Conservation (phyloP, 2,113 vertebrate species). For the Ageneiosus marmoratus region DNA sequence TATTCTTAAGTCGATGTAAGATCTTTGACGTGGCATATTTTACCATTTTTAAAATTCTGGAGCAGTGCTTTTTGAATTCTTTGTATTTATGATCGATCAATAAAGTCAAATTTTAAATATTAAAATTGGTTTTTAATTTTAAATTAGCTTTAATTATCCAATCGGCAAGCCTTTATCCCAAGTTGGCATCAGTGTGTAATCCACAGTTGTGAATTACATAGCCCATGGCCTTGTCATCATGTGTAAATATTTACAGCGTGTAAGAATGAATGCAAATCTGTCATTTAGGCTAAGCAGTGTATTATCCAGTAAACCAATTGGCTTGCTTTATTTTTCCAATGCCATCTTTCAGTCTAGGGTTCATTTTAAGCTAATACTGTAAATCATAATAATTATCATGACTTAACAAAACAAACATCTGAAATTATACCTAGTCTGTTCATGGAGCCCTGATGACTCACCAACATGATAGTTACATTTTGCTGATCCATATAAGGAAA, state of each 20-base stretch:
- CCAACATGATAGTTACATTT: background rate
- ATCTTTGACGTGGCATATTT: no score
- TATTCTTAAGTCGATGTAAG: background rate
- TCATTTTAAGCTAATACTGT: background rate
- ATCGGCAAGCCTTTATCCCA: conserved; percentile 14
- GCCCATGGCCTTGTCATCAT: background rate
- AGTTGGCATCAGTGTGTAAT: background rate
- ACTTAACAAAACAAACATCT: background rate
- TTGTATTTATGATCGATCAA: background rate
- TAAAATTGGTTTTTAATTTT: no score
- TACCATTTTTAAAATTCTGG: no score
- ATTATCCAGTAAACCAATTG: background rate
- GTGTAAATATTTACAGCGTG: background rate
- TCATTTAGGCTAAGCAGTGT: background rate
- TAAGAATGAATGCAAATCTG: background rate
- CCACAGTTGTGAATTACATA: background rate
- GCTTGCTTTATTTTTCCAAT: background rate
- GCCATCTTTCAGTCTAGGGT: background rate
- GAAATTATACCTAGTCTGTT: background rate
- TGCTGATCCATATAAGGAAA: background rate
- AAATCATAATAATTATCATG: background rate
- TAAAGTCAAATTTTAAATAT: no score
- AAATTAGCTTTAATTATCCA: background rate
- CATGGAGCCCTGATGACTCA: background rate
- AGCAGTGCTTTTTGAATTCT: background rate